Evolutionary conservation across 2,888 invertebrate genomes (phyloP).

Genomic region (Xestia ashworthii): DNA sequence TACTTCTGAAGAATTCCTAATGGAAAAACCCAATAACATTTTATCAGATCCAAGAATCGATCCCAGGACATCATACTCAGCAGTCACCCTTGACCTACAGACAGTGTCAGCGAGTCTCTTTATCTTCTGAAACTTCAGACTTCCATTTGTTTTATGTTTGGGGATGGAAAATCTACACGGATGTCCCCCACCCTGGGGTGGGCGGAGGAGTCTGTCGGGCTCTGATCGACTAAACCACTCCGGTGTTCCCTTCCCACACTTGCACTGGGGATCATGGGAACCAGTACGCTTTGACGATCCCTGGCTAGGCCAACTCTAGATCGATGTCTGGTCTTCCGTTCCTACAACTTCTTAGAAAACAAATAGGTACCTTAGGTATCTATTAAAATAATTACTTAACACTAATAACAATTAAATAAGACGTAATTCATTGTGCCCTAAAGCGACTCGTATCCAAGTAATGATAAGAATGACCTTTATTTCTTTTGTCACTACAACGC

Average conservation of each 20-base stretch:
- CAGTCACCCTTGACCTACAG: not conserved
- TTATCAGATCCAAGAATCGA: not conserved
- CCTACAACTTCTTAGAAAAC: not conserved
- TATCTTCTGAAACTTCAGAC: not conserved
- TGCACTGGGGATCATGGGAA: no score
- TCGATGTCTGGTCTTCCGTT: no score
- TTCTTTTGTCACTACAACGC: conserved; percentile 50
- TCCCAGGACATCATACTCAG: not conserved
- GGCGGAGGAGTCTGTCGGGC: no score
- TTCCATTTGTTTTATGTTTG: no score
- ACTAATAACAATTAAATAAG: conserved; percentile 52
- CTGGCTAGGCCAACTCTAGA: no score
- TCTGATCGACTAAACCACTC: no score
- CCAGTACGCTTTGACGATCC: no score
- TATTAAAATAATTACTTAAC: conserved; percentile 30
- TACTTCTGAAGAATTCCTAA: not conserved
- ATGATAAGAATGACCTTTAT: conserved; percentile 68
- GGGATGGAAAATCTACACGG: no score
- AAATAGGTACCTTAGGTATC: conserved; percentile 10
- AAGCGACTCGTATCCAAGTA: conserved; percentile 60
- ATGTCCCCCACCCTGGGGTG: no score
- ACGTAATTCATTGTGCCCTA: conserved; percentile 55
- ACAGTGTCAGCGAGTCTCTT: not conserved
- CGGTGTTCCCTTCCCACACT: no score
- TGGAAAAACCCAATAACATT: not conserved